Percentiles rank a stretch among this genome's conserved stretches.
These are phyloP conservation scores for Caenorhabditis angaria DNA, from an alignment of 2,888 invertebrate species.

Conservation along the genomic window DNA sequence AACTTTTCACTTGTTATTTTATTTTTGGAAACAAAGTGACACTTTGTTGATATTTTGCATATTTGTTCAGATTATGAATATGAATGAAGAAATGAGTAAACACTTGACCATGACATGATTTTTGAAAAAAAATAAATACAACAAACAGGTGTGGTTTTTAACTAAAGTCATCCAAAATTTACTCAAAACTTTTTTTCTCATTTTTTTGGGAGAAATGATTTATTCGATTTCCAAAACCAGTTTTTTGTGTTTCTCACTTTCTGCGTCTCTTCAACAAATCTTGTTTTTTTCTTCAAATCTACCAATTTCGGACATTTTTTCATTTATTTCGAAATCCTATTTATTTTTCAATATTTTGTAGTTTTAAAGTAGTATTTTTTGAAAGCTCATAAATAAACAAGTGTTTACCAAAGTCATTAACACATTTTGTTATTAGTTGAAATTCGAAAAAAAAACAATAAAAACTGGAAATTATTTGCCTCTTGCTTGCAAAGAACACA, in stretches of 20 bases:
- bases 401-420: no score
- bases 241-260: neutral
- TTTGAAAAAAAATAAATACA: no score
- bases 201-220: neutral
- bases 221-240: neutral
- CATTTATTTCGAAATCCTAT: no score
- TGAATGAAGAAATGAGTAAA: neutral
- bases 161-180: neutral
- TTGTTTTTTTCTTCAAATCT: neutral
- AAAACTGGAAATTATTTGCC: no score
- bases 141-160: neutral
- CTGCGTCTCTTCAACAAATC: neutral
- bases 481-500: no score
- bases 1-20: neutral
- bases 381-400: neutral
- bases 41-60: neutral
- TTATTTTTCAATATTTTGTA: no score
- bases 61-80: neutral
- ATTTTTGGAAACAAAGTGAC: neutral
- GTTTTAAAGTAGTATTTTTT: neutral
- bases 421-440: no score
- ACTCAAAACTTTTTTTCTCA: neutral
- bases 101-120: conserved; percentile 4
- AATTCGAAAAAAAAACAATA: no score
- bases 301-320: conserved; percentile 1